A percentile compares a stretch with the other conserved stretches of the same genome.
phyloP scores from a whole-genome alignment of 1,140 invertebrate species.

The Phymastichus coffea region DNA sequence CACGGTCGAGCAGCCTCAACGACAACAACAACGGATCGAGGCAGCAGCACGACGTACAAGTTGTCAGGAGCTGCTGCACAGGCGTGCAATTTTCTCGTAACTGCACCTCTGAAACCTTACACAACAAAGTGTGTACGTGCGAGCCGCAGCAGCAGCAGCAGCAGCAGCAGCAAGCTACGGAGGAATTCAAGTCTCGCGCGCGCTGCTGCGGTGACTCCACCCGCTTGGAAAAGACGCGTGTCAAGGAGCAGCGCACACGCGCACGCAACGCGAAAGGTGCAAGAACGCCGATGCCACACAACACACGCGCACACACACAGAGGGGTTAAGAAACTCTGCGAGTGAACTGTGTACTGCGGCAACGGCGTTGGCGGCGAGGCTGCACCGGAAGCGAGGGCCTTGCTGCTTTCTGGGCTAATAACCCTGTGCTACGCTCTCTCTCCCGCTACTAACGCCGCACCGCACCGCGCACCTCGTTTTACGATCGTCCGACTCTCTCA shows the following conservation, averaged over 20 bases:
- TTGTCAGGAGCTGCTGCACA: no score
- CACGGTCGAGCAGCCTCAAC: no score
- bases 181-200: no score
- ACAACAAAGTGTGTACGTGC: no score
- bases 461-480: background rate
- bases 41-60: no score
- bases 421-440: constrained; percentile 37
- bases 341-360: no score
- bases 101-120: no score
- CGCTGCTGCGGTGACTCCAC: no score
- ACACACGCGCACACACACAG: background rate
- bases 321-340: constrained; percentile 58
- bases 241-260: background rate
- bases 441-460: background rate
- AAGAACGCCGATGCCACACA: background rate
- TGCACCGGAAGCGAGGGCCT: constrained; percentile 57
- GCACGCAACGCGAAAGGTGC: background rate
- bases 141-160: background rate
- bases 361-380: constrained; percentile 43
- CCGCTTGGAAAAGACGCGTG: background rate
- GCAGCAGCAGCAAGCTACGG: background rate
- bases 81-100: no score
- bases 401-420: constrained; percentile 59
- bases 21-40: no score
- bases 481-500: constrained; percentile 7